Evolutionary conservation across 2,797 vertebrate species (phyloP).

Genomic region (Oryzias sinensis): DNA sequence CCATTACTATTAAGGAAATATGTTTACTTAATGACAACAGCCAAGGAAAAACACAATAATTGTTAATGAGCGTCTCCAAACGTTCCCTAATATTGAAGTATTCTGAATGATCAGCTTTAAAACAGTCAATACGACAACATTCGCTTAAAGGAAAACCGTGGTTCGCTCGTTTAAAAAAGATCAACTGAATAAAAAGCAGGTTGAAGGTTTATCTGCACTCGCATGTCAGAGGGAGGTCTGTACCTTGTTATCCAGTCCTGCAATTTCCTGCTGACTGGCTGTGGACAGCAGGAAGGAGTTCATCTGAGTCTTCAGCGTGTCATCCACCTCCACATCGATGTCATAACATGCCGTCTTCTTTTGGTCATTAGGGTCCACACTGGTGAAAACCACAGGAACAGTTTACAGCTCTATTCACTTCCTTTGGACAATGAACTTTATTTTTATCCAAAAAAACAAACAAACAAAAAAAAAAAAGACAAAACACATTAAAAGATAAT

Average conservation of each 20-base stretch:
- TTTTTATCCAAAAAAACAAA: too few species aligned
- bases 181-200: too few species aligned
- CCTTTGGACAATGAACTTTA: too few species aligned
- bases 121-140: too few species aligned
- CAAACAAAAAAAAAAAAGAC: too few species aligned
- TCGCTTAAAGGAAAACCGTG: too few species aligned
- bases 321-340: constrained; percentile 98
- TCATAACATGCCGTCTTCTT: constrained; percentile 99
- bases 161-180: too few species aligned
- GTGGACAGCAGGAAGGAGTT: constrained; percentile 98
- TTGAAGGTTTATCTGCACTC: not conserved
- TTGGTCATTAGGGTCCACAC: constrained; percentile 98
- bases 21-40: not conserved
- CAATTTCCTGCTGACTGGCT: constrained; percentile 98
- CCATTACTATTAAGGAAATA: constrained; percentile 4
- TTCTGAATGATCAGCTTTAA: too few species aligned
- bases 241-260: constrained; percentile 98
- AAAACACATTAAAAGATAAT: too few species aligned
- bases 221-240: not conserved
- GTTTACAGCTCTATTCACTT: too few species aligned
- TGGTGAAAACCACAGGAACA: constrained; percentile 38
- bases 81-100: too few species aligned
- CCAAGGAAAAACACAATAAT: not conserved
- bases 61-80: not conserved
- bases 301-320: constrained; percentile 99